phyloP scores from a whole-genome alignment of 2,113 vertebrate species.

The Zootoca vivipara region DNA sequence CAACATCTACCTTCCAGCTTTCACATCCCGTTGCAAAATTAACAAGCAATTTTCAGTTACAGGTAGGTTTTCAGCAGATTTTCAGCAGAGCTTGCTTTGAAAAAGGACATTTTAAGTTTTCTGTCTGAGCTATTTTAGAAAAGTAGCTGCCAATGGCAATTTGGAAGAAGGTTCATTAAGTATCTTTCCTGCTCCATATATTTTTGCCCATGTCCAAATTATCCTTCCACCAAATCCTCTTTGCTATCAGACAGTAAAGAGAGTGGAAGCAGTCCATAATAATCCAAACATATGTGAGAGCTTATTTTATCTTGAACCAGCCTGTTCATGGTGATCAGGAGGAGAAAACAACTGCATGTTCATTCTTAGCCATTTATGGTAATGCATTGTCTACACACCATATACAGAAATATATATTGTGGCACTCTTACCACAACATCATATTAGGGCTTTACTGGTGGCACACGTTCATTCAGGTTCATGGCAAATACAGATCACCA shows the following conservation, averaged over 20 bases:
- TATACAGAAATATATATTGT: not conserved
- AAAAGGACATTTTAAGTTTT: not conserved
- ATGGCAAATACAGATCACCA: not conserved
- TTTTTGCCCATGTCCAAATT: not conserved
- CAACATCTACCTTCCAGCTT: not conserved
- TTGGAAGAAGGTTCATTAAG: not conserved
- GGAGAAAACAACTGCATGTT: not conserved
- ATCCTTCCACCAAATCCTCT: not conserved
- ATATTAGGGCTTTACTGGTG: not conserved
- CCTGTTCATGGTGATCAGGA: not conserved
- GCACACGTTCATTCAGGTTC: not conserved
- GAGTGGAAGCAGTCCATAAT: not conserved
- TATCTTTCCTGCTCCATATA: not conserved
- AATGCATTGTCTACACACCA: not conserved
- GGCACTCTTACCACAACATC: not conserved
- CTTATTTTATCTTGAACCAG: not conserved
- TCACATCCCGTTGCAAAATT: slow-evolving; percentile 10
- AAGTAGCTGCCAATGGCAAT: not conserved
- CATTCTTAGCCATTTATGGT: not conserved
- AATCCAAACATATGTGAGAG: not conserved
- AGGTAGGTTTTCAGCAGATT: no score
- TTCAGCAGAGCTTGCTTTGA: not conserved
- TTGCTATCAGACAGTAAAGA: slow-evolving; percentile 59
- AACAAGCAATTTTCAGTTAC: not conserved
- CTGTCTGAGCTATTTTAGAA: not conserved